Conservation (phyloP, 2,888 invertebrate genomes). For the Phasia obesa region DNA sequence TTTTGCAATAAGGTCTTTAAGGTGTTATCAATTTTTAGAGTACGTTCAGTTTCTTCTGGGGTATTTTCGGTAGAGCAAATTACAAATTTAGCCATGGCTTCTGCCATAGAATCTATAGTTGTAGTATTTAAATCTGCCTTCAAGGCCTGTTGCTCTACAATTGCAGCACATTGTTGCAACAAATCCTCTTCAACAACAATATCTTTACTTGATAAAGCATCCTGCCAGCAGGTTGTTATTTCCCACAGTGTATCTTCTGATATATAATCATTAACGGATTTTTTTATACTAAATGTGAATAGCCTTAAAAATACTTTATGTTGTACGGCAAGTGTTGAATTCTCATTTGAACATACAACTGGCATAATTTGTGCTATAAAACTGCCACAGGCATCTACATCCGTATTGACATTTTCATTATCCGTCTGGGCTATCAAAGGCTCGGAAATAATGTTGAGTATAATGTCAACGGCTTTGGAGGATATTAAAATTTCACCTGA, state of each 20-base stretch:
- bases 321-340: constrained; percentile 80
- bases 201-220: constrained; percentile 82
- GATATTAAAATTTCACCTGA: constrained; percentile 80
- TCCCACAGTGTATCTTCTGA: constrained; percentile 84
- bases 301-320: constrained; percentile 83
- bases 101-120: constrained; percentile 76
- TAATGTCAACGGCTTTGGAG: constrained; percentile 77
- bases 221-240: constrained; percentile 85
- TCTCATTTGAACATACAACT: constrained; percentile 83
- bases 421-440: constrained; percentile 71
- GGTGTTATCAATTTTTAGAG: constrained; percentile 75
- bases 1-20: constrained; percentile 68
- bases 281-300: constrained; percentile 83
- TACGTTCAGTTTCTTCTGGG: constrained; percentile 74
- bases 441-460: constrained; percentile 78
- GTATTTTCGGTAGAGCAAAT: constrained; percentile 79
- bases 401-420: constrained; percentile 73
- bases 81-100: constrained; percentile 78
- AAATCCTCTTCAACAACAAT: constrained; percentile 76
- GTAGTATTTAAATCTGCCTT: constrained; percentile 60
- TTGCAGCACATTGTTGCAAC: constrained; percentile 74
- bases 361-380: constrained; percentile 84
- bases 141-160: constrained; percentile 74
- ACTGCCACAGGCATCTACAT: constrained; percentile 83
- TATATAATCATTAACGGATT: constrained; percentile 77